A percentile compares a stretch with the other conserved stretches of the same genome.
Conservation (phyloP, 2,888 invertebrate species). For the Mystacides longicornis region DNA sequence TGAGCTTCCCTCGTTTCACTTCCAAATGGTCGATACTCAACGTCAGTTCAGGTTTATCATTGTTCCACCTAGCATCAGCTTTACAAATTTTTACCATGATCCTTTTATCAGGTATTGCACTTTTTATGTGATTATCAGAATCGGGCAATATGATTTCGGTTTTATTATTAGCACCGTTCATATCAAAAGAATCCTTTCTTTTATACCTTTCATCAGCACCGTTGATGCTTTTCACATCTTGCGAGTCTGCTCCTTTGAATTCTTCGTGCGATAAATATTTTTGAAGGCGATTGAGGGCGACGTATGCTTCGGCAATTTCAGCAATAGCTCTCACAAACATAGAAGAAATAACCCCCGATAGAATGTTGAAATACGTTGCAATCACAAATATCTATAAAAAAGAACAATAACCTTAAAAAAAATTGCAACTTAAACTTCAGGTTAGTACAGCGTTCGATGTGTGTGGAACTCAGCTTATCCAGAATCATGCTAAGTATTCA, state of each 20-base stretch:
- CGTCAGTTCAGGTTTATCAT: slow-evolving; percentile 42
- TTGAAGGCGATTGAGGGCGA: slow-evolving; percentile 39
- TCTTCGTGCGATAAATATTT: slow-evolving; percentile 35
- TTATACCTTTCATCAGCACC: neutral
- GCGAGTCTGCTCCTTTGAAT: neutral
- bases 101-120: neutral
- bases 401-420: neutral
- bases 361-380: slow-evolving; percentile 40
- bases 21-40: slow-evolving; percentile 48
- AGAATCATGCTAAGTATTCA: no score
- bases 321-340: slow-evolving; percentile 45
- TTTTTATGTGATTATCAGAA: neutral
- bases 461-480: no score
- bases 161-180: neutral
- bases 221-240: neutral
- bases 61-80: slow-evolving; percentile 46
- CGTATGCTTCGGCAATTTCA: slow-evolving; percentile 51
- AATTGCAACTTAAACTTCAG: no score
- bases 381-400: slow-evolving; percentile 42
- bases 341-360: slow-evolving; percentile 29
- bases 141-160: neutral
- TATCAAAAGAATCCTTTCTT: neutral
- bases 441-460: no score
- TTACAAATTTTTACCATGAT: slow-evolving; percentile 25
- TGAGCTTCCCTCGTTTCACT: slow-evolving; percentile 50